A percentile compares a stretch with the other conserved stretches of the same genome.
Conservation (phyloP, 2,797 vertebrate genomes). For the Chaetodon trifasciatus region DNA sequence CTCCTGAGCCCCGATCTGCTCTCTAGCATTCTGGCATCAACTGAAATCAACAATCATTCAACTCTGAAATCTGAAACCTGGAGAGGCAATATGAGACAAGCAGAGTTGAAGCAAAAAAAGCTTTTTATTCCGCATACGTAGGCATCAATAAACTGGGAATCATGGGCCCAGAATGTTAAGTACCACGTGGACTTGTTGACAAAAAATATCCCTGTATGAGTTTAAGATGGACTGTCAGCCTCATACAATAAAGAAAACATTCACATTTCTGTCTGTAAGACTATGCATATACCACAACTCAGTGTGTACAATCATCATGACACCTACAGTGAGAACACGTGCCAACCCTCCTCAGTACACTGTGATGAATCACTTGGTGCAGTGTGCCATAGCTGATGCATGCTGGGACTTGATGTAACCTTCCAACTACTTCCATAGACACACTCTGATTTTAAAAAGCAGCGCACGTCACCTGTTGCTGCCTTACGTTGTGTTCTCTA, state of each 20-base stretch:
- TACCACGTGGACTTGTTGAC: too few species aligned
- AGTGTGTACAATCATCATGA: background rate
- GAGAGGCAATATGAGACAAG: background rate
- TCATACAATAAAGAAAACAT: background rate
- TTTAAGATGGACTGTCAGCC: background rate
- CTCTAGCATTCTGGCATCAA: background rate
- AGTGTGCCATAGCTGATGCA: background rate
- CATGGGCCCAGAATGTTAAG: background rate
- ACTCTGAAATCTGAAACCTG: background rate
- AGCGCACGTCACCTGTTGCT: background rate
- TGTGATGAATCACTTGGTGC: conserved; percentile 19
- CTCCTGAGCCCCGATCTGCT: background rate
- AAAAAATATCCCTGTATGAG: background rate
- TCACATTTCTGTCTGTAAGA: background rate
- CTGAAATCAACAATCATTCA: too few species aligned
- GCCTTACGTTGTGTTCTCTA: background rate
- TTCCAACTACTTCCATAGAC: background rate
- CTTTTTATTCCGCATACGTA: background rate
- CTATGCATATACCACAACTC: background rate
- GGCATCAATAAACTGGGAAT: background rate
- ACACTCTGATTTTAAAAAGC: background rate
- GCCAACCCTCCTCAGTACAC: background rate
- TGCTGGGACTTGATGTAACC: conserved; percentile 34
- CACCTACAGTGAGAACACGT: background rate
- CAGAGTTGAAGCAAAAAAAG: background rate